Evolutionary conservation across 2,888 invertebrate genomes (phyloP).

Genomic region (Eristalis pertinax): DNA sequence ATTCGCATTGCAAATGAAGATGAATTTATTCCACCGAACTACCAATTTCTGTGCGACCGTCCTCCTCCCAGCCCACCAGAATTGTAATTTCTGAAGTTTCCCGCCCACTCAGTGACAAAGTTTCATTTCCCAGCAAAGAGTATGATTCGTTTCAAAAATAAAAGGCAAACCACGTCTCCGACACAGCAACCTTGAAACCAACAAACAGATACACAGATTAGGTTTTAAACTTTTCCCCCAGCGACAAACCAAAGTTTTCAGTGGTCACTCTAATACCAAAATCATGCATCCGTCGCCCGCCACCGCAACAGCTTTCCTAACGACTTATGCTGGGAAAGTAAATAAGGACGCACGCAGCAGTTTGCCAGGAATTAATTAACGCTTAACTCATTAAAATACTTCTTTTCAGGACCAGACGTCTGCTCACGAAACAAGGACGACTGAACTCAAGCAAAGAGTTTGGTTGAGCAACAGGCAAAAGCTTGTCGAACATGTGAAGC

Average conservation of each 20-base stretch:
- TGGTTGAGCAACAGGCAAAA: conserved; percentile 3
- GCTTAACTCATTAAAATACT: conserved; percentile 39
- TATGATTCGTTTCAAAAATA: not conserved
- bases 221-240: not conserved
- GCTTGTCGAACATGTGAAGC: conserved; percentile 1
- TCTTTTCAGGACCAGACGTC: not conserved
- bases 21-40: not conserved
- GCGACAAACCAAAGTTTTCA: not conserved
- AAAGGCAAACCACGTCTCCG: not conserved
- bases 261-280: not conserved
- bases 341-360: not conserved
- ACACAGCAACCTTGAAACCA: not conserved
- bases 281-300: not conserved
- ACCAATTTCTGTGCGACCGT: too few species aligned
- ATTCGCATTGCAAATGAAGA: not conserved
- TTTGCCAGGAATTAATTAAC: conserved; percentile 25
- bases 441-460: conserved; percentile 30
- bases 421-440: not conserved
- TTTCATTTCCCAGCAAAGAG: not conserved
- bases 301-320: not conserved
- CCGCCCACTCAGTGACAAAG: not conserved
- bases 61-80: not conserved
- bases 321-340: not conserved
- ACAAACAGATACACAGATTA: not conserved
- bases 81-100: not conserved